Evolutionary conservation across 53 echinoderm and acorn worm species (phyloP).

Genomic region (Echinometra lucunter): DNA sequence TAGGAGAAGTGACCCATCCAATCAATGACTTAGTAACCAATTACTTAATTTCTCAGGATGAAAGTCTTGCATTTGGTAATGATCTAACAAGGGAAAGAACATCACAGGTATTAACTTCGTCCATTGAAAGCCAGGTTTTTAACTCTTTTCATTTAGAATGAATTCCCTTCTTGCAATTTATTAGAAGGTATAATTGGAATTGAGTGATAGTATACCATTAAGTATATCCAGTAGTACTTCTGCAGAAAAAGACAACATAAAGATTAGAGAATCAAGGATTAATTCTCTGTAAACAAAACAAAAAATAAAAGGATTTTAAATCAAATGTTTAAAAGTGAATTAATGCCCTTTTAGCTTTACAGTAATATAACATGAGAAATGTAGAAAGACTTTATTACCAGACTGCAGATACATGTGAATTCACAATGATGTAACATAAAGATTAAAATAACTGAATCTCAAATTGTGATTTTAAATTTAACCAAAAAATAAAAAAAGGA

Average conservation of each 20-base stretch:
- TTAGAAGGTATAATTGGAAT: too few relatives aligned
- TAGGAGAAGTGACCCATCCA: conserved; percentile 7
- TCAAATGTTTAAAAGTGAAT: background rate
- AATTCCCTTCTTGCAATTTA: too few relatives aligned
- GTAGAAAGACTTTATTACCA: too few relatives aligned
- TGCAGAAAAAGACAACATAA: background rate
- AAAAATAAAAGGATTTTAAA: background rate
- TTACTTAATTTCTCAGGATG: conserved; percentile 13
- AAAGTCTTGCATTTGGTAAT: background rate
- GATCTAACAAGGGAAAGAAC: background rate
- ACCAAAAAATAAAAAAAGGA: too few relatives aligned
- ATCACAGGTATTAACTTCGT: background rate
- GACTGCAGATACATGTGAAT: too few relatives aligned
- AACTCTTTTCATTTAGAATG: too few relatives aligned
- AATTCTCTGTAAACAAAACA: background rate
- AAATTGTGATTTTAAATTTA: background rate
- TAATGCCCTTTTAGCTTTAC: background rate
- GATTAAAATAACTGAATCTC: background rate
- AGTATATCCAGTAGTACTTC: too few relatives aligned
- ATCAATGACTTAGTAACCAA: conserved; percentile 61
- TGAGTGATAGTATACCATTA: too few relatives aligned
- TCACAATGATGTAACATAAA: background rate
- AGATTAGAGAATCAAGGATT: too few relatives aligned
- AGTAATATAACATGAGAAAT: background rate
- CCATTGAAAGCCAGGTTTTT: background rate